These are phyloP conservation scores for Cryptophagus acutangulus DNA, from an alignment of 2,888 invertebrate species.

Conservation along the genomic window DNA sequence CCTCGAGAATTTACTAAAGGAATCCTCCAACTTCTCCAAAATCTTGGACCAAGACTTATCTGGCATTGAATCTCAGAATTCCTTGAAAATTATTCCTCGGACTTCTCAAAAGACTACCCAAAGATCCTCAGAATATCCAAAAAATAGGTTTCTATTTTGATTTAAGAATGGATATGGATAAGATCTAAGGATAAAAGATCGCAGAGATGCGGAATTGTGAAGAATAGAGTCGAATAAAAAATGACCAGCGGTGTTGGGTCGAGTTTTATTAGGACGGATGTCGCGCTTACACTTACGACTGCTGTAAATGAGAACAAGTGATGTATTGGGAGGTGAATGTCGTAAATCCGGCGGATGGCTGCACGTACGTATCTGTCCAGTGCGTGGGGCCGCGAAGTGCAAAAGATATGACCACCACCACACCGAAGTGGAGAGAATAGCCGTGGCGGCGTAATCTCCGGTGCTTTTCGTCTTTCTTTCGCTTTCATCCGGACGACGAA, in stretches of 20 bases:
- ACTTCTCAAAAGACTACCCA: too few relatives aligned
- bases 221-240: conserved; percentile 18
- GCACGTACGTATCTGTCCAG: conserved; percentile 9
- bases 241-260: conserved; percentile 22
- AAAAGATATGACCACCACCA: conserved; percentile 32
- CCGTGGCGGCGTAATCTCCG: conserved; percentile 32
- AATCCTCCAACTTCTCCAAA: too few relatives aligned
- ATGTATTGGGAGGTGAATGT: conserved; percentile 34
- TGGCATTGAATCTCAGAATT: too few relatives aligned
- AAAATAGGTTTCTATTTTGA: too few relatives aligned
- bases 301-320: conserved; percentile 39
- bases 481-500: conserved; percentile 52
- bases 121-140: too few relatives aligned
- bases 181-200: too few relatives aligned
- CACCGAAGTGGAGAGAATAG: conserved; percentile 3
- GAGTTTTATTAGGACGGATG: conserved; percentile 39
- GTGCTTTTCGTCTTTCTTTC: conserved; percentile 41
- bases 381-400: conserved; percentile 8
- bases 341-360: conserved; percentile 33
- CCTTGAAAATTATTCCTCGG: too few relatives aligned
- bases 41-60: too few relatives aligned
- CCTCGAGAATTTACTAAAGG: too few relatives aligned
- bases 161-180: too few relatives aligned
- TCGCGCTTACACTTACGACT: conserved; percentile 36
- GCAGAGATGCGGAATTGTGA: too few relatives aligned